Evolutionary conservation across 64 coral and sea anemone species (phyloP), one percentile per base, ranked within the genome.

Genomic region (Actinia tenebrosa): DNA sequence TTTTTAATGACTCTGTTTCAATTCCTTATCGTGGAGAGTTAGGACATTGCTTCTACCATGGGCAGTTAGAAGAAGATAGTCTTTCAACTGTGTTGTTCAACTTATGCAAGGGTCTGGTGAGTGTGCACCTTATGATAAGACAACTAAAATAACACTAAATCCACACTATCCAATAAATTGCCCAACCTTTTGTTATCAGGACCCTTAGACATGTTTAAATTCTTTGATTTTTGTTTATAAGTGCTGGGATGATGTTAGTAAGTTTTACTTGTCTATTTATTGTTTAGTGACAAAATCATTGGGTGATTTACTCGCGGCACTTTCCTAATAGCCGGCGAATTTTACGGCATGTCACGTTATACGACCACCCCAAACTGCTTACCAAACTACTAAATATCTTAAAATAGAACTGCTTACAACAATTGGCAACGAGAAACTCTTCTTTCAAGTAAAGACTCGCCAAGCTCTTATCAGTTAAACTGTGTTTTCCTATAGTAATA

Each of bases 81-180:
- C 87, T 87, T 80, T 98, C 96, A 54, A 92, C 89, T 81, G 96
- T 88, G 69, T 83, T 98, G 77, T 94, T 98, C 87, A 94, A 87
- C 83, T 75, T 98, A 44, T 98, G 96, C 88, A 86, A 90, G 18
- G 96, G 96, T 22, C 82, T 94, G 89, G 96, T 98, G 54, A 98
- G 96, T 98, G 69, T 75, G 69, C 69, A 75, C 69, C 69, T 75
- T 75, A 75, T 75, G 69, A 42, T 42, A 75, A 37, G 27, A 20
- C 27, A 43, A 75, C 69, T 75, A 75, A 75, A 75, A 43, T 42
- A 75, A 75, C 69, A 75, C 47, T 50, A 50, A 50, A 50, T 5
- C 11, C 7, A 30, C 69, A 25, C 69, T 15, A 10, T 3, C 26
- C 26, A 42, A 27, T 75, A 0, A 37, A 42, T 75, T 42, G 26